Base-by-base conservation (phyloP, 2,797 vertebrate genomes). In the Epinephelus malabaricus region DNA sequence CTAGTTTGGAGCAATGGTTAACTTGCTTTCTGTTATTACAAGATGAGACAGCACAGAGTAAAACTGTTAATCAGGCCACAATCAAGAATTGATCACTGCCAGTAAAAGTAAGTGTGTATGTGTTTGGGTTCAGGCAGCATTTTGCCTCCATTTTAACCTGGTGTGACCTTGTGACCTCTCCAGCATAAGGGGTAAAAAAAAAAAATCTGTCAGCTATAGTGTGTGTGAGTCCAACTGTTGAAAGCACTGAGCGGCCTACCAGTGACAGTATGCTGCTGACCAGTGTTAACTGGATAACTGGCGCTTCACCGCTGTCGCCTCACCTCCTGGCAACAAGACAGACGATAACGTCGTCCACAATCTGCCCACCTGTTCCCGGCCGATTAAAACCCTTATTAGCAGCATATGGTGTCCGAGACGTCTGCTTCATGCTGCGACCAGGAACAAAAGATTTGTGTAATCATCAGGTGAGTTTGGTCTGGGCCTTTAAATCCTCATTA, bases 381-480 rank as follows among this genome's bases (percentile, higher is more conserved):
- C 74, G 53, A 91, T 92, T 86, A 90, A 43, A 84, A 79, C 76
- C 88, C 81, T 73, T 86, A 79, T 87, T 82, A 25, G 82, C 86
- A 92, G 81, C 94, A 94, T 95, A 93, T 94, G 94, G 92, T 83
- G 88, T 84, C 82, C 69, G 64, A 84, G 84, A 72, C 73, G 63
- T 76, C 51, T 21, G 69, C 80, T 68, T 75, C 84, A 49, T 23
- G 76, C 87, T 82, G 89, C 66, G 86, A 74, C 66, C 70, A 5
- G 65, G 78, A 83, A 89, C 78, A 88, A 93, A 85, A 83, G 86
- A 78, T 89, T 85, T 85, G 82, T 88, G 83, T 89, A 78, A 75
- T 89, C 79, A 86, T 79, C 87, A 90, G 92, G 89, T 91, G 89
- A 91, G 88, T 81, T 88, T 71, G 74, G 56, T 86, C 69, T 25